Percentiles rank a stretch among this genome's conserved stretches.
phyloP scores from a whole-genome alignment of 2,113 vertebrate genomes.

The Daboia siamensis region DNA sequence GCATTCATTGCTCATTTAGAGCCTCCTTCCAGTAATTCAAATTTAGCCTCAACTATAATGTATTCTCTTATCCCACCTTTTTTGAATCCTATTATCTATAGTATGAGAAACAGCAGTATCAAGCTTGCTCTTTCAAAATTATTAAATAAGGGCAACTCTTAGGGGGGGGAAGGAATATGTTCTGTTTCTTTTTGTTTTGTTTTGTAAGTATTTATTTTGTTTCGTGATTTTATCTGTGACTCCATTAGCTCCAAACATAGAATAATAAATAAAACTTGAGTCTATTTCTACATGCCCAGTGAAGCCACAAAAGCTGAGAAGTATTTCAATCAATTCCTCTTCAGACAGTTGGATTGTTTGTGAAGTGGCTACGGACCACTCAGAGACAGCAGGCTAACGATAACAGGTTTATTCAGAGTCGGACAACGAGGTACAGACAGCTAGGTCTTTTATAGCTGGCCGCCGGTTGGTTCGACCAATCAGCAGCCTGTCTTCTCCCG shows the following conservation, averaged over 20 bases:
- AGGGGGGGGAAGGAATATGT: accelerated
- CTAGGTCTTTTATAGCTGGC: no score
- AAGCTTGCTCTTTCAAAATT: neutral
- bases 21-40: neutral
- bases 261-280: neutral
- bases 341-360: neutral
- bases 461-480: no score
- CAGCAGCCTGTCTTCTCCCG: no score
- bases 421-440: no score
- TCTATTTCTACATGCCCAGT: neutral
- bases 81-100: neutral
- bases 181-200: neutral
- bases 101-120: neutral
- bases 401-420: no score
- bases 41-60: neutral
- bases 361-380: no score
- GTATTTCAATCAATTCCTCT: neutral
- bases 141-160: neutral
- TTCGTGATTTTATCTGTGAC: neutral
- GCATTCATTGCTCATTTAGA: neutral
- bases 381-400: no score
- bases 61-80: neutral
- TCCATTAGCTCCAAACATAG: neutral
- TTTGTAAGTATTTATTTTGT: neutral
- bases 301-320: neutral